A percentile compares a stretch with the other conserved stretches of the same genome.
Conservation (phyloP, 2,888 invertebrate species). For the Torymus aiolomorphi region DNA sequence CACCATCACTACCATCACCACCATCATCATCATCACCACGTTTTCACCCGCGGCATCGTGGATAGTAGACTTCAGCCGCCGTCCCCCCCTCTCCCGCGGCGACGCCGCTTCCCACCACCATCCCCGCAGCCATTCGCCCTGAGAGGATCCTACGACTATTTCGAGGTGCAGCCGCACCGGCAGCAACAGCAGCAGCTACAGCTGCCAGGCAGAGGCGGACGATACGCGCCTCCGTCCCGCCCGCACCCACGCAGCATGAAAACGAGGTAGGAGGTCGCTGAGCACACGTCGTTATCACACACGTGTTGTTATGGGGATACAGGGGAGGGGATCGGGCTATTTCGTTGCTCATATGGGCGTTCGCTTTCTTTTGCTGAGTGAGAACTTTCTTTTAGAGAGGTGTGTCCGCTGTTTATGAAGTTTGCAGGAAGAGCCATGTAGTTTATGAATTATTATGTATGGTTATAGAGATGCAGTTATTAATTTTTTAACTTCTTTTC, state of each 20-base stretch:
- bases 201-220: background rate
- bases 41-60: constrained; percentile 25
- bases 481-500: too few species aligned
- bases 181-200: constrained; percentile 4
- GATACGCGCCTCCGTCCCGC: constrained; percentile 17
- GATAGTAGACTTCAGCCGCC: constrained; percentile 27
- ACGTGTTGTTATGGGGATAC: too few species aligned
- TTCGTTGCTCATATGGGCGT: too few species aligned
- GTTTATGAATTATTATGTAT: too few species aligned
- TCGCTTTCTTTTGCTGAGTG: too few species aligned
- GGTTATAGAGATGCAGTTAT: too few species aligned
- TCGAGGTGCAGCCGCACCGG: constrained; percentile 12
- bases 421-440: too few species aligned
- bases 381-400: too few species aligned
- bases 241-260: constrained; percentile 50
- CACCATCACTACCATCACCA: constrained; percentile 26
- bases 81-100: constrained; percentile 48
- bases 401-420: too few species aligned
- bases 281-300: too few species aligned
- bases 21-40: constrained; percentile 26
- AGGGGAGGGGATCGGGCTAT: too few species aligned
- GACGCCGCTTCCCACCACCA: constrained; percentile 45
- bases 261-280: constrained; percentile 48
- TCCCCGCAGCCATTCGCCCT: constrained; percentile 1
- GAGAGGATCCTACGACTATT: constrained; percentile 9